Evolutionary conservation across 2,113 vertebrate genomes (phyloP), one percentile per base, ranked within the genome.

Genomic region (Zingel zingel): DNA sequence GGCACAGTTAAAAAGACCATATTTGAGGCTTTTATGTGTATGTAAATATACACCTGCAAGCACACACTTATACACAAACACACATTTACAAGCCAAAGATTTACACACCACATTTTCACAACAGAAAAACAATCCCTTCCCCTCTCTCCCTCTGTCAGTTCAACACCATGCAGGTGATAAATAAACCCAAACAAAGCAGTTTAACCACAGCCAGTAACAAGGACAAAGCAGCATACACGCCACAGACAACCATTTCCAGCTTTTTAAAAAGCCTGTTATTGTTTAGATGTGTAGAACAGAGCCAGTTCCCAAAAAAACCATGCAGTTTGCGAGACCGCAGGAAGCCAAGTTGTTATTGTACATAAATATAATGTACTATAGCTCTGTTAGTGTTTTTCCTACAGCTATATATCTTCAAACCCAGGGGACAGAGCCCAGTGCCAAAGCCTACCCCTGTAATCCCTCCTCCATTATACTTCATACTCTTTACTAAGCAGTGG

Each of bases 311-410:
- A 39, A 0, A 51, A 62, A 84, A 85, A 87, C 62, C 88, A 87
- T 91, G 92, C 89, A 67, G 69, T 80, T 86, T 79, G 79, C 47
- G 45, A 88, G 86, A 91, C 92, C 82, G 75, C 86, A 86, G 86
- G 87, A 91, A 92, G 79, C 79, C 83, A 82, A 85, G 83, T 82
- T 86, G 87, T 91, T 93, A 85, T 88, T 86, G 77, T 69, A 74
- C 65, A 73, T 79, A 85, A 88, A 91, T 71, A 81, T 83, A 79
- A 85, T 64, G 64, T 62, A 66, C 75, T 77, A 69, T 69, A 87
- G 77, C 77, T 69, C 30, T 14, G 88, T 89, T 88, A 90, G 86
- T 77, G 43, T 87, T 81, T 81, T 87, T 76, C 83, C 84, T 84
- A 62, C 51, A 84, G 84, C 87, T 85, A 70, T 89, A 86, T 79